Conservation (phyloP, 2,113 vertebrate species). For the Centropristis striata region DNA sequence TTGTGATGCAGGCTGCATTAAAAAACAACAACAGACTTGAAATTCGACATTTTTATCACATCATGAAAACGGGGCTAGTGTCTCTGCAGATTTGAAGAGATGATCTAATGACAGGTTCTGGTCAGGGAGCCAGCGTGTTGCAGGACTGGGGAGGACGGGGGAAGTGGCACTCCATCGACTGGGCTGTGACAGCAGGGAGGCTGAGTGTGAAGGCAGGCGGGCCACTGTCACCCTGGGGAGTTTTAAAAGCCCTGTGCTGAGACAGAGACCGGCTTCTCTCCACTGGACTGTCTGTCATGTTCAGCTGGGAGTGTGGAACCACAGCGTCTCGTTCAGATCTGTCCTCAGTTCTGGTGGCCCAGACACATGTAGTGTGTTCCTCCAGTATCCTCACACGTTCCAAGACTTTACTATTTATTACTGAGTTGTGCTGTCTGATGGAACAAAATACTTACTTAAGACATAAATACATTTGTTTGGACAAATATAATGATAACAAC, state of each 20-base stretch:
- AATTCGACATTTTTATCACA: slow-evolving; percentile 8
- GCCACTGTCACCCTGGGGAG: slow-evolving; percentile 61
- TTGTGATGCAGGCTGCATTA: neutral
- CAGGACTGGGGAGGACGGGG: neutral
- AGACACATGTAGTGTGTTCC: neutral
- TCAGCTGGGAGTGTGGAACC: slow-evolving; percentile 18
- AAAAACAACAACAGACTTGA: neutral
- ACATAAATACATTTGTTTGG: no score
- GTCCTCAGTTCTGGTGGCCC: neutral
- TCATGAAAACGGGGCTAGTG: slow-evolving; percentile 6
- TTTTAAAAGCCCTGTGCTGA: slow-evolving; percentile 65
- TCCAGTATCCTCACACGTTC: no score
- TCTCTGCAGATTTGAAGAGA: slow-evolving; percentile 34
- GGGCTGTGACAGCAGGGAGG: slow-evolving; percentile 54
- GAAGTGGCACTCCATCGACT: slow-evolving; percentile 39
- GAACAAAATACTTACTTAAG: neutral
- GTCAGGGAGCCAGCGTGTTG: slow-evolving; percentile 9
- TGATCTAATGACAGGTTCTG: slow-evolving; percentile 48
- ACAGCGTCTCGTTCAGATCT: neutral
- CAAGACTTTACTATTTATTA: neutral
- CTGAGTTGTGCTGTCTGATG: neutral
- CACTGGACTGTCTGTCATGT: slow-evolving; percentile 46
- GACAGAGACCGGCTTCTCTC: slow-evolving; percentile 42
- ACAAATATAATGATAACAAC: no score
- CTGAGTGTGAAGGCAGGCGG: slow-evolving; percentile 56